phyloP scores from a whole-genome alignment of 2,113 vertebrate genomes.

The Percina caprodes region DNA sequence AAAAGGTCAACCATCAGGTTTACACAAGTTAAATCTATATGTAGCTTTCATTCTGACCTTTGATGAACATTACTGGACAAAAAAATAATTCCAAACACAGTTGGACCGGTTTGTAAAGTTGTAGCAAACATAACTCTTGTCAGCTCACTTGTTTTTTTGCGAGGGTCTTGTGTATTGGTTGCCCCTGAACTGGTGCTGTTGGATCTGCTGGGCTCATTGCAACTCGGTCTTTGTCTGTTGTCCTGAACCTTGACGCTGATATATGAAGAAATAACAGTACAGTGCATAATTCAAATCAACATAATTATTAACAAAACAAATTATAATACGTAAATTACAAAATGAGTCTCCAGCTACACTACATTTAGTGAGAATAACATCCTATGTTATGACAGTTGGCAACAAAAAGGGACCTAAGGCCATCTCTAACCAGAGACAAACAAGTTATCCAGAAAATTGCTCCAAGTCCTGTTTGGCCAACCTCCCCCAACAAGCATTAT shows the following conservation, averaged over 20 bases:
- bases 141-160: conserved; percentile 87
- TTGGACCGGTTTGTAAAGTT: neutral
- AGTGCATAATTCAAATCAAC: neutral
- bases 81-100: no score
- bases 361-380: conserved; percentile 2
- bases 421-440: conserved; percentile 40
- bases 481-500: conserved; percentile 38
- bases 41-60: neutral
- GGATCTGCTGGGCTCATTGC: conserved; percentile 65
- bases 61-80: neutral
- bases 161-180: conserved; percentile 77
- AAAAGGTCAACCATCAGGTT: neutral
- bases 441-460: conserved; percentile 60
- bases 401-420: conserved; percentile 30
- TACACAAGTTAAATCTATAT: neutral
- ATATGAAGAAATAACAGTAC: neutral
- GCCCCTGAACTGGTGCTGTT: conserved; percentile 51
- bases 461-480: conserved; percentile 51
- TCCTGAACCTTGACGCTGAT: conserved; percentile 74
- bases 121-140: neutral
- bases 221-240: conserved; percentile 57
- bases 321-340: neutral
- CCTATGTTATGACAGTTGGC: neutral
- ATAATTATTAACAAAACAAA: neutral
- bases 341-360: neutral